These are phyloP conservation scores for Molorchus minor DNA, from an alignment of 2,888 invertebrate species.

Conservation along the genomic window DNA sequence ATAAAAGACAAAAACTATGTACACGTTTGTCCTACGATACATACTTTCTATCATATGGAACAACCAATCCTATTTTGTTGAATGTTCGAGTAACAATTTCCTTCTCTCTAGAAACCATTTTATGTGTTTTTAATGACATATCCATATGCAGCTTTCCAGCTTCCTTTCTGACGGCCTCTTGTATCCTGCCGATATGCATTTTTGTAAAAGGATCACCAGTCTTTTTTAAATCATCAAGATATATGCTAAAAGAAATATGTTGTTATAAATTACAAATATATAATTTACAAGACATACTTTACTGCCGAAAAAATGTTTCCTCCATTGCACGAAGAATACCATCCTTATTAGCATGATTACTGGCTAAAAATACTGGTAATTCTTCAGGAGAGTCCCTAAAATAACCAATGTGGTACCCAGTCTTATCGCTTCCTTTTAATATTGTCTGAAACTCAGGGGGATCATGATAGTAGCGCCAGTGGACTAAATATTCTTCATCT, in stretches of 20 bases:
- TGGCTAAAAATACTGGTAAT: constrained; percentile 79
- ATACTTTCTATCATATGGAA: constrained; percentile 80
- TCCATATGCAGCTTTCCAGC: constrained; percentile 69
- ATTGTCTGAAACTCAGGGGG: constrained; percentile 94
- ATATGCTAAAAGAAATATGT: constrained; percentile 57
- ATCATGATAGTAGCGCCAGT: constrained; percentile 94
- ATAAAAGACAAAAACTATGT: no score
- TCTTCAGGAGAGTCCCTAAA: constrained; percentile 84
- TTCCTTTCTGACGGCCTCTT: constrained; percentile 70
- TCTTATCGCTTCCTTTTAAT: constrained; percentile 73
- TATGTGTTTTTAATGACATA: constrained; percentile 67
- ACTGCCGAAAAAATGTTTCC: constrained; percentile 84
- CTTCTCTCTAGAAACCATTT: constrained; percentile 70
- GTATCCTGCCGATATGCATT: constrained; percentile 67
- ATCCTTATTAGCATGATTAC: constrained; percentile 75
- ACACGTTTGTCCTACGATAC: constrained; percentile 30
- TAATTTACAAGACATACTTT: constrained; percentile 66
- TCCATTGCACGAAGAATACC: constrained; percentile 78
- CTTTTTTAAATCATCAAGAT: constrained; percentile 67
- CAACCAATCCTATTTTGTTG: constrained; percentile 84
- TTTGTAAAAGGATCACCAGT: constrained; percentile 72
- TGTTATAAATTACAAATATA: background rate
- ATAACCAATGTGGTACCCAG: constrained; percentile 88
- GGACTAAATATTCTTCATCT: constrained; percentile 74
- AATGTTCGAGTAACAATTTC: constrained; percentile 76